Evolutionary conservation across 2,797 vertebrate species (phyloP).

Genomic region (Propithecus perrieri): DNA sequence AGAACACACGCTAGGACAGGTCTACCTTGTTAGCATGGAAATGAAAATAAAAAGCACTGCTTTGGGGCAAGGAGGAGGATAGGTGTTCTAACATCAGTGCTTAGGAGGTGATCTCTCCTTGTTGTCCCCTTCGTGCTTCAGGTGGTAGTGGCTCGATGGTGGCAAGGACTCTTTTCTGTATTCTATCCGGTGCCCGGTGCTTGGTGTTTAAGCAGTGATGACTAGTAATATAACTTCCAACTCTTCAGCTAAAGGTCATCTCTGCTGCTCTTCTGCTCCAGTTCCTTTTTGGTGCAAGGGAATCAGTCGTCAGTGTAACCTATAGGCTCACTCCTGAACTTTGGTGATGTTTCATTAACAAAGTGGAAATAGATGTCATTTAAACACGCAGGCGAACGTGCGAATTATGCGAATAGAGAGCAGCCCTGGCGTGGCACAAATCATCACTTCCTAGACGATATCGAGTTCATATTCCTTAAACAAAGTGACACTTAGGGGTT

Average conservation of each 20-base stretch:
- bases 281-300: slow-evolving; percentile 56
- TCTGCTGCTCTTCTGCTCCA: slow-evolving; percentile 37
- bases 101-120: slow-evolving; percentile 72
- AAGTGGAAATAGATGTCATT: slow-evolving; percentile 73
- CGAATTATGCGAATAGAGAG: slow-evolving; percentile 77
- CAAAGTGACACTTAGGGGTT: neutral
- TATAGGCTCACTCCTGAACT: slow-evolving; percentile 24
- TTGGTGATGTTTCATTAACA: slow-evolving; percentile 68
- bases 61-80: slow-evolving; percentile 13
- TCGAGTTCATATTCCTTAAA: neutral
- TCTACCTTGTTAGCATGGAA: slow-evolving; percentile 81
- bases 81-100: slow-evolving; percentile 54
- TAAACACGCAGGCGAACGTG: slow-evolving; percentile 63
- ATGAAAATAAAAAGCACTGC: slow-evolving; percentile 70
- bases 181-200: neutral
- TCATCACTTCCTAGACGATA: slow-evolving; percentile 52
- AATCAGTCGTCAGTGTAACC: slow-evolving; percentile 55
- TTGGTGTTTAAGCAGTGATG: neutral
- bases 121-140: slow-evolving; percentile 25
- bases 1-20: slow-evolving; percentile 78
- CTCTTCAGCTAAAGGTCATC: slow-evolving; percentile 67
- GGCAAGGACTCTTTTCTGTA: neutral
- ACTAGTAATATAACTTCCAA: neutral
- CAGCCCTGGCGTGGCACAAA: slow-evolving; percentile 46
- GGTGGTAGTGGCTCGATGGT: neutral